These are phyloP conservation scores for Lanistes nyassanus DNA, from an alignment of 1,140 invertebrate species.

Conservation along the genomic window DNA sequence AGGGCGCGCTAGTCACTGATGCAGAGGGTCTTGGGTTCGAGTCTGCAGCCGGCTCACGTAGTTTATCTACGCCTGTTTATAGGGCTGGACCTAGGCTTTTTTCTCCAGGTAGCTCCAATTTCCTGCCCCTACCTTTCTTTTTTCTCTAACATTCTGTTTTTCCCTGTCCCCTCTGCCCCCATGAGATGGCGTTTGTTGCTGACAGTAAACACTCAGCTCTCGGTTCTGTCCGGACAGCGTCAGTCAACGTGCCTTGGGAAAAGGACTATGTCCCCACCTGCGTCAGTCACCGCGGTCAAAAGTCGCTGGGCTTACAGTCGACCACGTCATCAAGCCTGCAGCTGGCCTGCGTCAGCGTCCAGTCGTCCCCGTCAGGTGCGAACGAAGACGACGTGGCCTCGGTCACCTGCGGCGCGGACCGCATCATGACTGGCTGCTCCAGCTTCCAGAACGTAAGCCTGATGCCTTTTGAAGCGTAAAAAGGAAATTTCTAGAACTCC, in stretches of 20 bases:
- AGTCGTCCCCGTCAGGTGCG: constrained; percentile 22
- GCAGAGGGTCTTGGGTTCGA: no score
- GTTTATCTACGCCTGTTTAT: background rate
- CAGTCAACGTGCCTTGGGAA: background rate
- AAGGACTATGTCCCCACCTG: constrained; percentile 10
- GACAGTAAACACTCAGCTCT: background rate
- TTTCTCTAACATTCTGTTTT: background rate
- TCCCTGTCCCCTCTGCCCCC: constrained; percentile 4
- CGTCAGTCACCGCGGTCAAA: background rate
- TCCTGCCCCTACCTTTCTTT: background rate
- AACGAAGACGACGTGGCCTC: constrained; percentile 29
- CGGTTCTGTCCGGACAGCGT: background rate
- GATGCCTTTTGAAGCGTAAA: no score
- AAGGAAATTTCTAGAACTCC: no score
- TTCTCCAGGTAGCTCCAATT: background rate
- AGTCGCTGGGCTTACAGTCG: background rate
- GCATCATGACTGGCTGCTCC: constrained; percentile 35
- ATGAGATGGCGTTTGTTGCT: background rate
- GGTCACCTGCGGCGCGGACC: constrained; percentile 23
- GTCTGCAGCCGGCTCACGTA: background rate
- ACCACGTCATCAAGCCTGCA: background rate
- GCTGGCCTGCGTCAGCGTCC: background rate
- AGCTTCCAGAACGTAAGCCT: constrained; percentile 33
- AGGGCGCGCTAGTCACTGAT: no score
- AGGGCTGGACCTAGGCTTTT: background rate